A percentile compares a stretch with the other conserved stretches of the same genome.
Conservation (phyloP, 2,888 invertebrate genomes). For the Barypeithes pellucidus region DNA sequence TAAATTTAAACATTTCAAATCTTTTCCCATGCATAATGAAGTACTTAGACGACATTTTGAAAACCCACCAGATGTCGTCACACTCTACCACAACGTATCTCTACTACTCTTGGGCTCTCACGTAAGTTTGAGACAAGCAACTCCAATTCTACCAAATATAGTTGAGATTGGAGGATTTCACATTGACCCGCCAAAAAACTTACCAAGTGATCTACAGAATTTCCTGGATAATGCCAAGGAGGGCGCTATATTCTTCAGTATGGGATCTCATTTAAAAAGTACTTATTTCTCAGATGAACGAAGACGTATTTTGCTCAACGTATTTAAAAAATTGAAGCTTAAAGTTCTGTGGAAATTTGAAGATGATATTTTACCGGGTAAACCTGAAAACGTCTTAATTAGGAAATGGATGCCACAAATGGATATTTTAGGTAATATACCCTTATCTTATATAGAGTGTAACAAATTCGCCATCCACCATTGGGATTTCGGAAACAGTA, state of each 20-base stretch:
- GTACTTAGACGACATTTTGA: neutral
- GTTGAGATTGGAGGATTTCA: slow-evolving; percentile 44
- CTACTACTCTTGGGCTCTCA: slow-evolving; percentile 36
- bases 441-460: too few relatives aligned
- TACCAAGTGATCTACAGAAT: slow-evolving; percentile 31
- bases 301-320: slow-evolving; percentile 24
- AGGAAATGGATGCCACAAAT: slow-evolving; percentile 42
- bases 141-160: slow-evolving; percentile 35
- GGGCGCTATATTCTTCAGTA: slow-evolving; percentile 41
- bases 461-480: too few relatives aligned
- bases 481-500: too few relatives aligned
- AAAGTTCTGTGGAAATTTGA: slow-evolving; percentile 43
- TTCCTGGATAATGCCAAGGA: slow-evolving; percentile 34
- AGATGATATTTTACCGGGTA: slow-evolving; percentile 25
- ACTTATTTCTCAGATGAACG: slow-evolving; percentile 56
- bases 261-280: slow-evolving; percentile 62
- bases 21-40: slow-evolving; percentile 5
- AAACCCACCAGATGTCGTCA: slow-evolving; percentile 28
- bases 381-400: slow-evolving; percentile 31
- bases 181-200: slow-evolving; percentile 36
- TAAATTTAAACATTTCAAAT: slow-evolving; percentile 2
- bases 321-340: slow-evolving; percentile 30
- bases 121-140: slow-evolving; percentile 19
- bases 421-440: slow-evolving; percentile 34
- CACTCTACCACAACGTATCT: slow-evolving; percentile 24